Conservation (phyloP, 2,888 invertebrate species). For the Pherbina coryleti region DNA sequence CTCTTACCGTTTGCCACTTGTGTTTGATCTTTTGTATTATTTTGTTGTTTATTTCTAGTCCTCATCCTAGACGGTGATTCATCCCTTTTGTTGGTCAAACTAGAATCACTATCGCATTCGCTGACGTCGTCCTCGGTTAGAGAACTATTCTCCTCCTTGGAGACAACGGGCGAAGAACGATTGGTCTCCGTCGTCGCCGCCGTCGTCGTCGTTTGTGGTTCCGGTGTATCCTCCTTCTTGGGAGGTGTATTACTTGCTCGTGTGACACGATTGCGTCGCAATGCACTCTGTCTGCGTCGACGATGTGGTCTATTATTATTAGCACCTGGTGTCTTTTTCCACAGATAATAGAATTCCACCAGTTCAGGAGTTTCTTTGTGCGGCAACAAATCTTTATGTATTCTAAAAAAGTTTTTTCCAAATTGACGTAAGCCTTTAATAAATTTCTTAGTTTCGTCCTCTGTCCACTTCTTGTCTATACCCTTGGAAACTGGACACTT, state of each 20-base stretch:
- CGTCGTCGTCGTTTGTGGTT: slow-evolving; percentile 71
- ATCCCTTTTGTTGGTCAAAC: slow-evolving; percentile 82
- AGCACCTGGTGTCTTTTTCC: slow-evolving; percentile 99
- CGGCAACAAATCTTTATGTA: slow-evolving; percentile 94
- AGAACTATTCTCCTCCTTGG: slow-evolving; percentile 82
- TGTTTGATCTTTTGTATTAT: slow-evolving; percentile 65
- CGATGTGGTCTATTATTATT: slow-evolving; percentile 96
- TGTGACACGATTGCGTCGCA: slow-evolving; percentile 89
- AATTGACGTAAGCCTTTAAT: slow-evolving; percentile 98
- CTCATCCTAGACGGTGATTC: slow-evolving; percentile 90
- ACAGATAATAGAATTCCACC: slow-evolving; percentile 98
- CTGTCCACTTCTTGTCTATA: slow-evolving; percentile 97
- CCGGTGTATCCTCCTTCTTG: slow-evolving; percentile 80
- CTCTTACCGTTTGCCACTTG: slow-evolving; percentile 69
- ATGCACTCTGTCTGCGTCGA: slow-evolving; percentile 86
- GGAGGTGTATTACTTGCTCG: slow-evolving; percentile 82
- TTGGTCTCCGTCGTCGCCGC: slow-evolving; percentile 69
- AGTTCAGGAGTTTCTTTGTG: slow-evolving; percentile 97
- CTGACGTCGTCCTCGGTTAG: slow-evolving; percentile 92
- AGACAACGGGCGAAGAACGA: slow-evolving; percentile 76
- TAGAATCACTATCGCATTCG: slow-evolving; percentile 94
- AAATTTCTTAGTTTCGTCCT: slow-evolving; percentile 98
- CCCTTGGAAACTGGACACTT: slow-evolving; percentile 98
- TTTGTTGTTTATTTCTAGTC: slow-evolving; percentile 85
- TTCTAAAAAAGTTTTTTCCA: slow-evolving; percentile 99